A percentile compares a stretch with the other conserved stretches of the same genome.
These are phyloP conservation scores for Amiota minor DNA, from an alignment of 2,888 invertebrate species.

Conservation along the genomic window DNA sequence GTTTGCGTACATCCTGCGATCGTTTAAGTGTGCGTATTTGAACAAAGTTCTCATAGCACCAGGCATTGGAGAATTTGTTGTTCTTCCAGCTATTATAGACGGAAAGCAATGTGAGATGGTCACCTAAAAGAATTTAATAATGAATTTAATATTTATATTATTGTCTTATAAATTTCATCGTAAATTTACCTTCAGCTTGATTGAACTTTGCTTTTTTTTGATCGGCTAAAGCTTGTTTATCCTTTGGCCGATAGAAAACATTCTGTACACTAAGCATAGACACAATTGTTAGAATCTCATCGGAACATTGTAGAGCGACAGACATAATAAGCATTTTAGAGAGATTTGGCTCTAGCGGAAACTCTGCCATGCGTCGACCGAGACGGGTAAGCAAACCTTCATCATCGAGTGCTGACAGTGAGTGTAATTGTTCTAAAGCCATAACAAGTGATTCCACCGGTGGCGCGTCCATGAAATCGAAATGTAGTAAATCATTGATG, in stretches of 20 bases:
- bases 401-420: conserved; percentile 95
- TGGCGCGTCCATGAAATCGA: conserved; percentile 99
- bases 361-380: conserved; percentile 97
- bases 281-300: conserved; percentile 98
- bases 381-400: conserved; percentile 89
- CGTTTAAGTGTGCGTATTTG: conserved; percentile 97
- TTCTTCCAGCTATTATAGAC: conserved; percentile 99
- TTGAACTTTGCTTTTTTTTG: conserved; percentile 99
- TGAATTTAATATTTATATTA: background rate
- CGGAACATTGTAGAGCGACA: conserved; percentile 96
- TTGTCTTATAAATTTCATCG: background rate
- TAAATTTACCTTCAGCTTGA: conserved; percentile 85
- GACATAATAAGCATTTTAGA: conserved; percentile 99
- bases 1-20: conserved; percentile 98
- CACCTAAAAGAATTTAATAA: conserved; percentile 75
- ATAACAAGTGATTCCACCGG: conserved; percentile 98
- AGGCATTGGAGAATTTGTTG: conserved; percentile 98
- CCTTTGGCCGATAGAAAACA: conserved; percentile 96
- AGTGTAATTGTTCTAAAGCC: conserved; percentile 97
- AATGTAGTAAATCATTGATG: conserved; percentile 97
- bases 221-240: conserved; percentile 97
- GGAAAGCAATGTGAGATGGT: conserved; percentile 96
- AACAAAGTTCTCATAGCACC: conserved; percentile 99
- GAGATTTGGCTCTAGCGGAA: conserved; percentile 97
- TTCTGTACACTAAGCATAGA: conserved; percentile 99